These are phyloP conservation scores for Aptenodytes patagonicus DNA, from an alignment of 2,113 vertebrate genomes.

Conservation along the genomic window DNA sequence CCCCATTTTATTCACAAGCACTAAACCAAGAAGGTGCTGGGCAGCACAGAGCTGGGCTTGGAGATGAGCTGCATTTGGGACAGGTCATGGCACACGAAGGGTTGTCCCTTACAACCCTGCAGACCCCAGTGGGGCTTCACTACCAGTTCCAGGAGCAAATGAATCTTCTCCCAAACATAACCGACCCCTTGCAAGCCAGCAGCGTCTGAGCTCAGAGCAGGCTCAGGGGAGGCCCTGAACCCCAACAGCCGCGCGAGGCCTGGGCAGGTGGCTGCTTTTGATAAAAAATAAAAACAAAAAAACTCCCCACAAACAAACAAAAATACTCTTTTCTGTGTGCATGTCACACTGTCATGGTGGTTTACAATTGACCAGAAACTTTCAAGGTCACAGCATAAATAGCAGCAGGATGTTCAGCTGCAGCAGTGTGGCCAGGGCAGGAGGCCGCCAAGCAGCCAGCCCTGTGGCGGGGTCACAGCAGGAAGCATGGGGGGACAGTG, in stretches of 20 bases:
- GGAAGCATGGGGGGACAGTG: not conserved
- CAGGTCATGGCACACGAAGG: no score
- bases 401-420: not conserved
- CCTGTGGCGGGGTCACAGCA: accelerated
- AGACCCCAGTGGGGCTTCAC: not conserved
- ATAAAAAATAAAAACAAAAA: no score
- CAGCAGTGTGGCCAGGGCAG: not conserved
- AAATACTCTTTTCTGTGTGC: not conserved
- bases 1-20: not conserved
- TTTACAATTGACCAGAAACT: not conserved
- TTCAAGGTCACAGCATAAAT: accelerated
- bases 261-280: not conserved
- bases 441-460: not conserved
- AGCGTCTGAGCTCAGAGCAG: not conserved
- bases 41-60: not conserved
- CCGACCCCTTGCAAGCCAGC: not conserved
- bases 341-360: not conserved
- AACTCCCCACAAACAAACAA: no score
- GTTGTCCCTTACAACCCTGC: no score
- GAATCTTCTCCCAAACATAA: accelerated
- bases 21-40: not conserved
- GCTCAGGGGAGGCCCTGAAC: no score
- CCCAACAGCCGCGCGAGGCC: accelerated
- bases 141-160: not conserved
- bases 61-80: not conserved